phyloP scores from a whole-genome alignment of 2,888 invertebrate species.

The Apodemia zela region DNA sequence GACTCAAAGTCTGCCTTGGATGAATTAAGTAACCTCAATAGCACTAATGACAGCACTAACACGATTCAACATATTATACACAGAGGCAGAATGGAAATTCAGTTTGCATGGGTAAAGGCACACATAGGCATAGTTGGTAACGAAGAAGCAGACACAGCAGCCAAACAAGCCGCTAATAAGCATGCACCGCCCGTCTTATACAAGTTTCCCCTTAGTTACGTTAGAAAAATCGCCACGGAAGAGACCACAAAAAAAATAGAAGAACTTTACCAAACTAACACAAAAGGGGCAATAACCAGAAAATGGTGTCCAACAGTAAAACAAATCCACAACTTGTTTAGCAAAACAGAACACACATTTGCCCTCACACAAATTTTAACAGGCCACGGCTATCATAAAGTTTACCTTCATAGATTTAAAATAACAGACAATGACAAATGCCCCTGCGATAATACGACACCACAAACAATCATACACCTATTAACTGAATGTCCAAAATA shows the following conservation, averaged over 20 bases:
- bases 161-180: conserved; percentile 1
- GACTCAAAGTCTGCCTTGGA: neutral
- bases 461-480: neutral
- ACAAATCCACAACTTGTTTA: neutral
- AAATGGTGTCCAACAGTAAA: neutral
- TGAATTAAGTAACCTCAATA: neutral
- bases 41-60: neutral
- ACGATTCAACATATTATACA: neutral
- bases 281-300: neutral
- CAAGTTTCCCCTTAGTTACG: neutral
- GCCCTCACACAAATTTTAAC: neutral
- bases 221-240: neutral
- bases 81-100: neutral
- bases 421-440: neutral
- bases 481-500: neutral
- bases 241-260: neutral
- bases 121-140: neutral
- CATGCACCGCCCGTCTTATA: neutral
- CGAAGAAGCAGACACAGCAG: conserved; percentile 1
- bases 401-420: neutral
- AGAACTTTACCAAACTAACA: neutral
- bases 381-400: neutral
- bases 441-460: neutral
- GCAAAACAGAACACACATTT: neutral
- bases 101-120: neutral